phyloP scores from a whole-genome alignment of 2,888 invertebrate genomes.

The Eumerus sabulonum region DNA sequence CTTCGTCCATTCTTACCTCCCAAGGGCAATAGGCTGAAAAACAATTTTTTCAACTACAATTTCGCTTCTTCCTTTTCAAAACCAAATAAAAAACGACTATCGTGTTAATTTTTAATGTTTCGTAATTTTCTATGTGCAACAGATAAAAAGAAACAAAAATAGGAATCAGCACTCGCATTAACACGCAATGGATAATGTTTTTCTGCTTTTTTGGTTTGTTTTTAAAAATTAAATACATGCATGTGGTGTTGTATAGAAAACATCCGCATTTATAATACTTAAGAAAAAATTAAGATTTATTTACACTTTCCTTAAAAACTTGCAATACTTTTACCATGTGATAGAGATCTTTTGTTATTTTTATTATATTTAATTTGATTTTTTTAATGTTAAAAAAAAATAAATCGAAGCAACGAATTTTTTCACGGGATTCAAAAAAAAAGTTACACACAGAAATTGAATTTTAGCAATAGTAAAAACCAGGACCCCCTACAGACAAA shows the following conservation, averaged over 20 bases:
- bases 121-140: constrained; percentile 22
- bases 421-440: constrained; percentile 31
- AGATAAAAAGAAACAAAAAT: constrained; percentile 36
- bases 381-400: no score
- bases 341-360: constrained; percentile 1
- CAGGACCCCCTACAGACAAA: constrained; percentile 23
- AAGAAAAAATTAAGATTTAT: constrained; percentile 15
- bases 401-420: constrained; percentile 50
- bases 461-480: constrained; percentile 47
- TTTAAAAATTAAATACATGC: constrained; percentile 35
- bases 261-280: constrained; percentile 13
- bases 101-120: constrained; percentile 13
- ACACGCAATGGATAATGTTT: constrained; percentile 43
- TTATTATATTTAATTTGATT: constrained; percentile 1
- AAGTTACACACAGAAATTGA: constrained; percentile 7
- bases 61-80: no score
- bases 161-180: constrained; percentile 64
- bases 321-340: no score
- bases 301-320: background rate
- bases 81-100: no score
- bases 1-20: no score
- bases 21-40: background rate
- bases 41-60: background rate
- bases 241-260: no score
- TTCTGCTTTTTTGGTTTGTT: no score